phyloP scores from a whole-genome alignment of 1,140 invertebrate genomes.

The Drosophila micromelanica region DNA sequence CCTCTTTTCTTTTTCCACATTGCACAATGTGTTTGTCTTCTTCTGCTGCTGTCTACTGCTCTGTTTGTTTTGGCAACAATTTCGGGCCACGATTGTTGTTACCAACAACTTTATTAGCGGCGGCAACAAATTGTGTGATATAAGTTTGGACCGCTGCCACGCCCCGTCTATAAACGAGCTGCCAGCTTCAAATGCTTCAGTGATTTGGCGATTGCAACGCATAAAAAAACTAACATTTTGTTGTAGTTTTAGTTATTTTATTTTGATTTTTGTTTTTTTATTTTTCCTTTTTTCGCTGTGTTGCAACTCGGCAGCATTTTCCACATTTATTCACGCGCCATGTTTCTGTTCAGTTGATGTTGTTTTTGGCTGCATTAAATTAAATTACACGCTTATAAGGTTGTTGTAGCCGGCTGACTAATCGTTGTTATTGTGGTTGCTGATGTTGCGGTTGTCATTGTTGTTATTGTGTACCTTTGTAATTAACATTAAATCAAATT shows the following conservation, averaged over 20 bases:
- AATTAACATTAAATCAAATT: conserved; percentile 46
- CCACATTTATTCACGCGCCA: conserved; percentile 55
- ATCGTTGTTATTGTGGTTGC: conserved; percentile 36
- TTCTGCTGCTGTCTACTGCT: conserved; percentile 1
- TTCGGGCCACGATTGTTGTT: conserved; percentile 4
- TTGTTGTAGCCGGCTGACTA: conserved; percentile 34
- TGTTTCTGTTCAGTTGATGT: conserved; percentile 9
- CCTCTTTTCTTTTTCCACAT: conserved; percentile 26
- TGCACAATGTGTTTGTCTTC: conserved; percentile 42
- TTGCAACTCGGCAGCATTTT: conserved; percentile 49
- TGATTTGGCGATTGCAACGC: conserved; percentile 41
- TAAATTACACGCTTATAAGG: conserved; percentile 55
- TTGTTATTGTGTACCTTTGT: conserved; percentile 25
- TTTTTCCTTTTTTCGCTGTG: conserved; percentile 22
- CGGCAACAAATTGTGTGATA: conserved; percentile 46
- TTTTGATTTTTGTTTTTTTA: conserved; percentile 14
- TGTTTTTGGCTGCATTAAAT: conserved; percentile 51
- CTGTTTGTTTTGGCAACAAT: conserved; percentile 43
- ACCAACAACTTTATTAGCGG: conserved; percentile 52
- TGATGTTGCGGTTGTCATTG: background rate
- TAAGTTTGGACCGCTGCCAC: conserved; percentile 35
- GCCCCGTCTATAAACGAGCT: conserved; percentile 28
- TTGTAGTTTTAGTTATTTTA: conserved; percentile 18
- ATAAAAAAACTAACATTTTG: conserved; percentile 32
- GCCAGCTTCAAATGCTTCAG: conserved; percentile 29